phyloP scores from a whole-genome alignment of 2,888 invertebrate species.

The Metalampra italica region DNA sequence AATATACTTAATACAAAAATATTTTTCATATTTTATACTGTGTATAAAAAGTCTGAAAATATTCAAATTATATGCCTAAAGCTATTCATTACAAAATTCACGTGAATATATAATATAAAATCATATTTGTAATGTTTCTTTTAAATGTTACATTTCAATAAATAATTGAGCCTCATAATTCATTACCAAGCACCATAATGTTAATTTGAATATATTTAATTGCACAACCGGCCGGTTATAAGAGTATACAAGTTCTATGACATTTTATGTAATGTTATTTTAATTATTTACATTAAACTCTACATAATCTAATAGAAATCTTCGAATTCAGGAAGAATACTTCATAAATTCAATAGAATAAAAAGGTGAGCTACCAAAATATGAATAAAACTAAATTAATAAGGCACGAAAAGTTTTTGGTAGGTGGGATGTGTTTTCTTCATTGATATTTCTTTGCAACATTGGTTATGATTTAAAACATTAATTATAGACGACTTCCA shows the following conservation, averaged over 20 bases:
- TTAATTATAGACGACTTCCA: too few relatives aligned
- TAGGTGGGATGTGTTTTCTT: constrained; percentile 11
- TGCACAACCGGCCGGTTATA: constrained; percentile 74
- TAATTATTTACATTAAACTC: constrained; percentile 37
- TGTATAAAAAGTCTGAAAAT: constrained; percentile 41
- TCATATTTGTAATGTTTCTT: constrained; percentile 1
- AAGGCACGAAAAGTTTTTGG: constrained; percentile 8
- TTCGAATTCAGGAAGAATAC: background rate
- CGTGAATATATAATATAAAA: background rate
- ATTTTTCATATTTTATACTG: constrained; percentile 36
- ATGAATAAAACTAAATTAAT: constrained; percentile 1
- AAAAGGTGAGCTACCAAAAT: background rate
- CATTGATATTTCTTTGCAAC: background rate
- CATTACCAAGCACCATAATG: constrained; percentile 47
- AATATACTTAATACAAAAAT: constrained; percentile 26
- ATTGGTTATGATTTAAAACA: background rate
- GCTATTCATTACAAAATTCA: constrained; percentile 3
- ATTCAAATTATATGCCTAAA: constrained; percentile 20
- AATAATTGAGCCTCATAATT: constrained; percentile 54
- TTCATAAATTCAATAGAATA: too few relatives aligned
- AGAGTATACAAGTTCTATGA: constrained; percentile 44
- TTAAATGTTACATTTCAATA: constrained; percentile 9
- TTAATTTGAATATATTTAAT: constrained; percentile 47
- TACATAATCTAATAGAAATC: background rate
- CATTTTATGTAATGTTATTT: constrained; percentile 18